Conservation (phyloP, 2,797 vertebrate species). For the Malacoraja senta region DNA sequence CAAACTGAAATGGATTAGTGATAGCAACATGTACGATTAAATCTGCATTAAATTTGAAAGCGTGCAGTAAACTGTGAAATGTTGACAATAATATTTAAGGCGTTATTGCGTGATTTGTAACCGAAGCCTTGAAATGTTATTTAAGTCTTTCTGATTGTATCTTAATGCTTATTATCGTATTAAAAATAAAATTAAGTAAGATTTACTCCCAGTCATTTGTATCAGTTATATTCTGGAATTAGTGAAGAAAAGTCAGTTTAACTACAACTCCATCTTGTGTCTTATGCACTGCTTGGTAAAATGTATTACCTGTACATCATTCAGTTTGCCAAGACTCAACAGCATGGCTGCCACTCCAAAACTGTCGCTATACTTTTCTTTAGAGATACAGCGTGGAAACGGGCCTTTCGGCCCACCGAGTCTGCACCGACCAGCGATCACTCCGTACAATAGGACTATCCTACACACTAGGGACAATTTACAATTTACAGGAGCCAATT, state of each 20-base stretch:
- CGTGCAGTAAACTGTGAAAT: neutral
- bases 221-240: neutral
- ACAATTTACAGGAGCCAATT: too few relatives aligned
- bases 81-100: neutral
- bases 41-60: neutral
- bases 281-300: neutral
- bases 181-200: neutral
- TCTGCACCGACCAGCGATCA: too few relatives aligned
- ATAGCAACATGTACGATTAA: neutral
- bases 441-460: too few relatives aligned
- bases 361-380: too few relatives aligned
- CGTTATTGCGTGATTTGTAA: neutral
- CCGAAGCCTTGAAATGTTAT: neutral
- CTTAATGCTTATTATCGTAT: neutral
- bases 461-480: too few relatives aligned
- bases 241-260: neutral
- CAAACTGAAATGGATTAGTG: neutral
- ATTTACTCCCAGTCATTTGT: neutral
- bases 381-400: too few relatives aligned
- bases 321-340: too few relatives aligned
- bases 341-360: too few relatives aligned
- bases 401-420: too few relatives aligned
- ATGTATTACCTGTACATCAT: too few relatives aligned
- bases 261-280: neutral
- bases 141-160: neutral